phyloP scores from a whole-genome alignment of 2,888 invertebrate species.

The Chrysina gloriosa region DNA sequence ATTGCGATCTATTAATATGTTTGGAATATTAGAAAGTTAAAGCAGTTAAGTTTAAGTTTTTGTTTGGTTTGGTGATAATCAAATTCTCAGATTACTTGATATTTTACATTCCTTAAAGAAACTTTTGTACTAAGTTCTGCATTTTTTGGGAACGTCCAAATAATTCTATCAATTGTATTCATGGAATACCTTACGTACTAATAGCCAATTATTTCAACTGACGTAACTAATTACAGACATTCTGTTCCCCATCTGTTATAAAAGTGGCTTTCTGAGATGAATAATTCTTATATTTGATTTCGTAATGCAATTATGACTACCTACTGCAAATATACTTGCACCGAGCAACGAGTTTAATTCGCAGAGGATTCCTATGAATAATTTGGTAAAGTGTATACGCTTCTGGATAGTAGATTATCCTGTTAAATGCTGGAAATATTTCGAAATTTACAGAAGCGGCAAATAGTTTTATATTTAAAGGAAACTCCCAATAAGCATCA shows the following conservation, averaged over 20 bases:
- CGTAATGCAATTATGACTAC: slow-evolving; percentile 24
- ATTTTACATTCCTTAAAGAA: no score
- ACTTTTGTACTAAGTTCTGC: neutral
- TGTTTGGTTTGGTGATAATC: no score
- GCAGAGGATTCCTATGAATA: slow-evolving; percentile 12
- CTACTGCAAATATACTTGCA: slow-evolving; percentile 19
- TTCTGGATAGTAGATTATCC: neutral
- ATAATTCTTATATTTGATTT: slow-evolving; percentile 39
- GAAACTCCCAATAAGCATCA: neutral
- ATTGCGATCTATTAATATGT: no score
- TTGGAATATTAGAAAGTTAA: no score
- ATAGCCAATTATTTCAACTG: slow-evolving; percentile 61
- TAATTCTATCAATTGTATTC: slow-evolving; percentile 22
- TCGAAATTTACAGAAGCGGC: neutral
- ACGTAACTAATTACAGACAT: slow-evolving; percentile 58
- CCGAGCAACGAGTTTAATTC: neutral
- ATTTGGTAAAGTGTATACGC: neutral
- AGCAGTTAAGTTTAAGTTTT: no score
- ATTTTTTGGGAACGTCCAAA: neutral
- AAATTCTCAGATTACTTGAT: no score
- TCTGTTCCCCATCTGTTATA: slow-evolving; percentile 52
- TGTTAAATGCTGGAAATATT: neutral
- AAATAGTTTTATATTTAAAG: neutral
- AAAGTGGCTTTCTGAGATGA: slow-evolving; percentile 33
- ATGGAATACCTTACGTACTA: slow-evolving; percentile 50